Evolutionary conservation across 2,113 vertebrate species (phyloP), one percentile per base, ranked within the genome.

Genomic region (Petroica traversi): DNA sequence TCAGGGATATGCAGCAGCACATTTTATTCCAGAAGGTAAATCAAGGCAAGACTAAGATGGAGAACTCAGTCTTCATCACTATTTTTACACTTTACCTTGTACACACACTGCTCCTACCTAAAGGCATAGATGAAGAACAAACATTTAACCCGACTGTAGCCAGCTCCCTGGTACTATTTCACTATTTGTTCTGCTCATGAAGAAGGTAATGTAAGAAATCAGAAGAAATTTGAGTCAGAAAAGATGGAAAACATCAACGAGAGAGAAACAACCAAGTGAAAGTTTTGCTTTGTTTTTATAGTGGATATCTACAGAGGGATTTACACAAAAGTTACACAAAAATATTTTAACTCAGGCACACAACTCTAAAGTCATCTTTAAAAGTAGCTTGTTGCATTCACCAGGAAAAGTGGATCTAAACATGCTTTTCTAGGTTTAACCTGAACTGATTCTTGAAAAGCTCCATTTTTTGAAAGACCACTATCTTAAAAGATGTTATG

Each of bases 121-220:
- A 88, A 75, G 28, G 55, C 38, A 48, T 3, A 67, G 23, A 52
- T n/a, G 12, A 77, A 71, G 17, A 85, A 86, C 12, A 18, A 4
- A 41, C 5, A 43, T 22, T 54, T 54, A 41, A 41, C 6, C 23
- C 15, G 12, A 68, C 38, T 29, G 66, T 23, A 38, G 25, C 17
- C 16, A 46, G 29, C 29, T 59, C 54, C 34, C 28, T 34, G 29
- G 17, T 69, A 57, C 28, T 33, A 34, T 34, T 85, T 34, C 54
- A 54, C 14, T 48, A 8, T 43, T 80, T 57, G 7, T 25, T 67
- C 62, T 76, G 23, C 7, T 68, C 43, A 41, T 6, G 4, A 87
- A 83, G n/a, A 36, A 5, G 14, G 23, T 0, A 4, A 49, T 1
- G 0, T 11, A 36, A 73, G 11, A 40, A 84, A 51, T 31, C 2